phyloP scores from a whole-genome alignment of 2,113 vertebrate genomes.

The Tenebrosternarchus preto region DNA sequence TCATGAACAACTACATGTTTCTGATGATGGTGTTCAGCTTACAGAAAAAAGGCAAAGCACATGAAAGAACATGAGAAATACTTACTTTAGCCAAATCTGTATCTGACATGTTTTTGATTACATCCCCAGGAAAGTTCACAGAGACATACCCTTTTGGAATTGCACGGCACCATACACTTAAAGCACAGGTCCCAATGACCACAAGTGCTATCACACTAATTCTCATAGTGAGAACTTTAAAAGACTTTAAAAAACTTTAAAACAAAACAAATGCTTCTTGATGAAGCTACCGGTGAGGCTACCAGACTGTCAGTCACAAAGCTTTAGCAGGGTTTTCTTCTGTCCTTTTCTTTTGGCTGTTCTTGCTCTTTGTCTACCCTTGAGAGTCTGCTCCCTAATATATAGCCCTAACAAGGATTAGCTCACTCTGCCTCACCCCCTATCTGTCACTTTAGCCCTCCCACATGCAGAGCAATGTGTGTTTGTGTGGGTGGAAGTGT shows the following conservation, averaged over 20 bases:
- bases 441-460: constrained; percentile 24
- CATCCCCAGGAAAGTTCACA: constrained; percentile 81
- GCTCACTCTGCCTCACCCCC: constrained; percentile 23
- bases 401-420: constrained; percentile 34
- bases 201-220: constrained; percentile 58
- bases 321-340: neutral
- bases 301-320: neutral
- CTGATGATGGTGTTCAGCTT: no score
- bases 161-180: constrained; percentile 67
- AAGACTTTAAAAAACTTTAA: constrained; percentile 10
- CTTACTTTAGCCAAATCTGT: constrained; percentile 81
- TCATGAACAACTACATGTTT: neutral
- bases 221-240: constrained; percentile 66
- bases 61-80: constrained; percentile 43
- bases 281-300: neutral
- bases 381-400: constrained; percentile 27
- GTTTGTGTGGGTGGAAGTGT: neutral
- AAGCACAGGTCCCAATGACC: constrained; percentile 65
- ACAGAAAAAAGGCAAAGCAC: no score
- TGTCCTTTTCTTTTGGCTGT: neutral
- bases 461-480: constrained; percentile 4
- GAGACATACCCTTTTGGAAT: constrained; percentile 60
- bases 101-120: constrained; percentile 74
- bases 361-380: constrained; percentile 17
- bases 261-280: neutral